phyloP scores from a whole-genome alignment of 2,797 vertebrate genomes.

The Pelodytes ibericus region DNA sequence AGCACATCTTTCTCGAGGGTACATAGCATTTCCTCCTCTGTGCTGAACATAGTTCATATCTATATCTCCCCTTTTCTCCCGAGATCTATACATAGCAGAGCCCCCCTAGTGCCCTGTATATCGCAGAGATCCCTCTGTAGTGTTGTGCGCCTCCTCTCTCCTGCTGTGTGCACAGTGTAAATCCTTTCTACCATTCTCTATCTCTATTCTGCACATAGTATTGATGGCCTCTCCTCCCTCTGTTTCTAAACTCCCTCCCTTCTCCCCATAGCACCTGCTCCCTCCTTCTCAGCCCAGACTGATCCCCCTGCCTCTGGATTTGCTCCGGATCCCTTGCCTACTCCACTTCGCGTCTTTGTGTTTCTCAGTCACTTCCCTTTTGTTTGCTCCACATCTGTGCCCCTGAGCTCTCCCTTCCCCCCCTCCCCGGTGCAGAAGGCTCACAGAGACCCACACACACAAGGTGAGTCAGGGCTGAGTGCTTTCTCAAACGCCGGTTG shows the following conservation, averaged over 20 bases:
- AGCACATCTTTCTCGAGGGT: too few relatives aligned
- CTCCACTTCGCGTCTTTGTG: conserved; percentile 52
- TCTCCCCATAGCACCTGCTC: conserved; percentile 47
- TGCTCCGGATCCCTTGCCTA: conserved; percentile 14
- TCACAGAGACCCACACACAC: conserved; percentile 41
- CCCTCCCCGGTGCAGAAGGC: conserved; percentile 9
- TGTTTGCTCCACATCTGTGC: conserved; percentile 55
- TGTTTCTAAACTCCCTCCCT: conserved; percentile 4
- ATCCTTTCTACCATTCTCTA: too few relatives aligned
- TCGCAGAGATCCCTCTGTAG: too few relatives aligned
- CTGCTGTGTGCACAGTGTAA: neutral
- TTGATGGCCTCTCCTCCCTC: neutral
- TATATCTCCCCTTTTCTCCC: neutral
- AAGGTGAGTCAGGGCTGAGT: conserved; percentile 42
- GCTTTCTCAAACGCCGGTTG: conserved; percentile 11
- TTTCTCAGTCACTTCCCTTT: conserved; percentile 52
- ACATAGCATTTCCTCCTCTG: too few relatives aligned
- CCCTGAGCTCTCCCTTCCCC: conserved; percentile 37
- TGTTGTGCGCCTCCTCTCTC: too few relatives aligned
- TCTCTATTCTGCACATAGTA: neutral
- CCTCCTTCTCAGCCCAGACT: conserved; percentile 55
- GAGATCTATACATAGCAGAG: neutral
- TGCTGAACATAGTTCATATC: too few relatives aligned
- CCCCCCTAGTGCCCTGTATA: neutral
- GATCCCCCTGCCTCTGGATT: conserved; percentile 52